Base-by-base conservation (phyloP, 2,888 invertebrate species). In the Yponomeuta plumbellus region DNA sequence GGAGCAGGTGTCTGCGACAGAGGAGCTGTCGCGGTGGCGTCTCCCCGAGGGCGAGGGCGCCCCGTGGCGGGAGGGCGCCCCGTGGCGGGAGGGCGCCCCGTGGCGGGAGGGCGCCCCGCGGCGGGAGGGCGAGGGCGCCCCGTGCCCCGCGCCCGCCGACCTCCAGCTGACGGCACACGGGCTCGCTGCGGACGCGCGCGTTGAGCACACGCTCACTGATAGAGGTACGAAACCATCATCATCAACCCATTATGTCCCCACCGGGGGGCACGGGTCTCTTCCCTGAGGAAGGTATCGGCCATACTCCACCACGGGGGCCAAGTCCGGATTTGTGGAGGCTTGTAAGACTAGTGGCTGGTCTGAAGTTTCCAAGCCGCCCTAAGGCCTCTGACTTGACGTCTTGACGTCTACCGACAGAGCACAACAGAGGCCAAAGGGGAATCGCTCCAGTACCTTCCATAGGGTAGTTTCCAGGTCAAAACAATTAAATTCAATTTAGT, bases 191-290 rank as follows among this genome's bases (percentile, higher is more conserved):
- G 82, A 83, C 70, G 74, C 84, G 69, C 73, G 85, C 66, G 71
- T 85, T 23, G 79, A 81, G 52, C 87, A 91, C 69, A 80, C 83
- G 68, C 77, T 86, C 74, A 90, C 91, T 56, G 88, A 90, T 68
- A 89, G 79, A 81, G 86, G 91, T 90, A 64, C 69, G 69, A 61
- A 21, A 63, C 22, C 10, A n/a, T 4, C 17, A 5, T 34, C 23
- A 5, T n/a, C n/a, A n/a, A n/a, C n/a, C n/a, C n/a, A n/a, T n/a
- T n/a, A n/a, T n/a, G n/a, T n/a, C n/a, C n/a, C n/a, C n/a, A n/a
- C n/a, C n/a, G n/a, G n/a, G n/a, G n/a, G n/a, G n/a, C n/a, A n/a
- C n/a, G n/a, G n/a, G n/a, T n/a, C n/a, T n/a, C n/a, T n/a, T n/a
- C n/a, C n/a, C n/a, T n/a, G n/a, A n/a, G n/a, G n/a, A n/a, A n/a